These are phyloP conservation scores for Zaprionus vittiger DNA, from an alignment of 1,140 invertebrate species.

Conservation along the genomic window DNA sequence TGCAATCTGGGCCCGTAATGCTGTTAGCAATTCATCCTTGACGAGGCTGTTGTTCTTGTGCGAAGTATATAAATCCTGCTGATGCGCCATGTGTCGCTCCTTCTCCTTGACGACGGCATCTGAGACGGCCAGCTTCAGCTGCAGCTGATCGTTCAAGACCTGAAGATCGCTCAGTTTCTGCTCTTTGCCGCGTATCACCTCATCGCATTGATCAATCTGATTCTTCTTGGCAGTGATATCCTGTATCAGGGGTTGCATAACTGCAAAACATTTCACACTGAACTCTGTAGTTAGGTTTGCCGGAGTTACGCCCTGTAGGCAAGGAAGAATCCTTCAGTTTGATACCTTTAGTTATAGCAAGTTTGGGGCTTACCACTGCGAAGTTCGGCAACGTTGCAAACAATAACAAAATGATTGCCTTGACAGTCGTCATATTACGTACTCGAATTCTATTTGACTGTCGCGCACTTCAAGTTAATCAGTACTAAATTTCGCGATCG, in stretches of 20 bases:
- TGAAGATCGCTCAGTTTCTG: background rate
- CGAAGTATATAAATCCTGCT: background rate
- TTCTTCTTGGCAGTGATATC: constrained; percentile 18
- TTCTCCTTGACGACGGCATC: constrained; percentile 13
- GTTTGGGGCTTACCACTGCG: constrained; percentile 3
- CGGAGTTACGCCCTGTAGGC: background rate
- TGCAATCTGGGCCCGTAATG: background rate
- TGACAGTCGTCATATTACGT: constrained; percentile 1
- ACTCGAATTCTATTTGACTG: background rate
- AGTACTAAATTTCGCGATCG: constrained; percentile 23
- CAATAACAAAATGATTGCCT: background rate
- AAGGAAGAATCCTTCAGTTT: background rate
- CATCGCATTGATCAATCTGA: constrained; percentile 13
- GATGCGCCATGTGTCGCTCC: constrained; percentile 4
- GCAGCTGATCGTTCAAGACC: background rate
- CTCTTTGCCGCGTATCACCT: background rate
- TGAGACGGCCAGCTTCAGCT: background rate
- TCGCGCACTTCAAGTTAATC: constrained; percentile 7
- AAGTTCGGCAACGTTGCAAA: background rate
- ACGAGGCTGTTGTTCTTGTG: constrained; percentile 17
- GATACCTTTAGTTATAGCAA: background rate
- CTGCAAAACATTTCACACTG: constrained; percentile 16
- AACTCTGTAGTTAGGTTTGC: constrained; percentile 11
- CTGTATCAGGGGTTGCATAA: constrained; percentile 17
- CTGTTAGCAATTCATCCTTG: constrained; percentile 22